Evolutionary conservation across 35 echinoderm and acorn worm species (phyloP).

Genomic region (Amphiura filiformis): DNA sequence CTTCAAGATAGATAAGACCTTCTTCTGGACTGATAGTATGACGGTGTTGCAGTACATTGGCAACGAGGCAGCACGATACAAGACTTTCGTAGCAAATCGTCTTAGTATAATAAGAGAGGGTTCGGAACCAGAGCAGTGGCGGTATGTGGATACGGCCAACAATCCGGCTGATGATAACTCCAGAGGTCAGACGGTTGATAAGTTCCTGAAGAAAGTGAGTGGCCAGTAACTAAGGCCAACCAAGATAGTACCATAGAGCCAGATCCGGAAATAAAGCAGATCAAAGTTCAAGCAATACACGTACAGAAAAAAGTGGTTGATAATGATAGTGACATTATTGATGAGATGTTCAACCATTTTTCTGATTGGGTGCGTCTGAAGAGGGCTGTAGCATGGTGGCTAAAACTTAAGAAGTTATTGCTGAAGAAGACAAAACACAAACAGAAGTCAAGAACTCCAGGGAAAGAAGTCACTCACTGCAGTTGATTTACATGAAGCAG

Average conservation of each 20-base stretch:
- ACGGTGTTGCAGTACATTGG: slow-evolving; percentile 52
- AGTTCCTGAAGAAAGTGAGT: slow-evolving; percentile 4
- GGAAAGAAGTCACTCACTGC: neutral
- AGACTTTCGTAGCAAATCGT: slow-evolving; percentile 50
- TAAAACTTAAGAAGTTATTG: neutral
- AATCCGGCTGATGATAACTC: neutral
- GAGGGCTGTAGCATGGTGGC: slow-evolving; percentile 9
- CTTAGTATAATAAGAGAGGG: slow-evolving; percentile 31
- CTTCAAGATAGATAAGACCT: slow-evolving; percentile 16
- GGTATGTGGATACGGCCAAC: neutral
- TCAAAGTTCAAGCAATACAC: neutral
- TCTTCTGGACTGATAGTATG: slow-evolving; percentile 70
- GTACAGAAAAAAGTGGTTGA: neutral
- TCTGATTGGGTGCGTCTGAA: neutral
- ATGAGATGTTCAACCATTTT: neutral
- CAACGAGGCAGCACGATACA: slow-evolving; percentile 41
- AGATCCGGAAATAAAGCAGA: neutral
- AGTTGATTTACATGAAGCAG: neutral
- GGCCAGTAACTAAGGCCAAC: slow-evolving; percentile 5
- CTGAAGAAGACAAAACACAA: neutral
- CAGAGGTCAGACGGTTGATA: neutral
- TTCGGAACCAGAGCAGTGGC: slow-evolving; percentile 23
- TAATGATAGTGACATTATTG: neutral
- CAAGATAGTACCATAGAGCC: slow-evolving; percentile 26
- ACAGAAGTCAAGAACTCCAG: neutral